A percentile compares a stretch with the other conserved stretches of the same genome.
phyloP scores from a whole-genome alignment of 1,140 invertebrate genomes.

The Maconellicoccus hirsutus region DNA sequence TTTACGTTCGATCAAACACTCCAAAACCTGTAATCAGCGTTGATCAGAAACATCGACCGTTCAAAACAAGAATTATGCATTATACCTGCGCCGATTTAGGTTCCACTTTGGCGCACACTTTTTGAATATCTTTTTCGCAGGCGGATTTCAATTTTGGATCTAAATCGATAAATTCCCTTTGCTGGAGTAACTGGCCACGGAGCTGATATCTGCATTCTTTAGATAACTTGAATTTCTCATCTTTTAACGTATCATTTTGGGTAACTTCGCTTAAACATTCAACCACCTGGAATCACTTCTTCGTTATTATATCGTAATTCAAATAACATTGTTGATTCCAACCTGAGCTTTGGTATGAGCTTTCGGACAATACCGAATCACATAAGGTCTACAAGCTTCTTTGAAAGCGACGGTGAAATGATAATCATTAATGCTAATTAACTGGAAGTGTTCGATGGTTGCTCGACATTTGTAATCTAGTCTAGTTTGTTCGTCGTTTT shows the following conservation, averaged over 20 bases:
- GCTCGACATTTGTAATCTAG: slow-evolving; percentile 74
- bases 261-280: slow-evolving; percentile 82
- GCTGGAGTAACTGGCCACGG: slow-evolving; percentile 74
- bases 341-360: slow-evolving; percentile 36
- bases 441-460: slow-evolving; percentile 87
- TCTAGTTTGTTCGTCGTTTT: slow-evolving; percentile 67
- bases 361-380: slow-evolving; percentile 62
- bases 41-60: not conserved
- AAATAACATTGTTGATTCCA: not conserved
- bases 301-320: not conserved
- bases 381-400: slow-evolving; percentile 76
- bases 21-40: slow-evolving; percentile 54
- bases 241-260: slow-evolving; percentile 72
- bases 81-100: slow-evolving; percentile 65
- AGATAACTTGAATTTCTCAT: slow-evolving; percentile 61
- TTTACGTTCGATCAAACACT: slow-evolving; percentile 68
- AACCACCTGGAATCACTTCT: slow-evolving; percentile 53
- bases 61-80: slow-evolving; percentile 24
- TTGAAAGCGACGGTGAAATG: slow-evolving; percentile 93
- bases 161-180: slow-evolving; percentile 70
- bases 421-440: slow-evolving; percentile 87
- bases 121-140: slow-evolving; percentile 65
- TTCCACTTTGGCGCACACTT: slow-evolving; percentile 55
- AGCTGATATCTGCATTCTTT: slow-evolving; percentile 81
- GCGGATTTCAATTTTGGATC: slow-evolving; percentile 65